These are phyloP conservation scores for Trachops cirrhosus DNA, from an alignment of 2,797 vertebrate species.

Conservation along the genomic window DNA sequence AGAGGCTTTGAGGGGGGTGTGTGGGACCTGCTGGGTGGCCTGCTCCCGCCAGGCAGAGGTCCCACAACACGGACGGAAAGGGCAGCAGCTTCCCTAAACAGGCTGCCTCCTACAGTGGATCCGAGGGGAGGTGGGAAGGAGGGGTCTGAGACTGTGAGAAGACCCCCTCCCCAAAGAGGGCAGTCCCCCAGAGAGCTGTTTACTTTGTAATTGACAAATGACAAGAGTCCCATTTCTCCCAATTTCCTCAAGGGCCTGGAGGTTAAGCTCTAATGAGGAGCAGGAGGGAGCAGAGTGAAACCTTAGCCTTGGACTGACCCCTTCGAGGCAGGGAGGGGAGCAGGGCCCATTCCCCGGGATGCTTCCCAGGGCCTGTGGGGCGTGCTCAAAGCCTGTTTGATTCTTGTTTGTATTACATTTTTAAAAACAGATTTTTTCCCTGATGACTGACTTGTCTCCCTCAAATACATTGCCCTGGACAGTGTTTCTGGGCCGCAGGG, in stretches of 20 bases:
- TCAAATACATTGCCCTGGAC: background rate
- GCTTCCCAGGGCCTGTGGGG: background rate
- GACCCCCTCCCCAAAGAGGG: background rate
- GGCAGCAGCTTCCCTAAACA: background rate
- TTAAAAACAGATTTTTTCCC: background rate
- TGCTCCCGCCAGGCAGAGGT: background rate
- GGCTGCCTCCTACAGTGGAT: too few species aligned
- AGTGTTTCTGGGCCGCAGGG: background rate
- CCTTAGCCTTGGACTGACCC: background rate
- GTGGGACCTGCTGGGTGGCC: constrained; percentile 71
- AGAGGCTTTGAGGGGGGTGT: constrained; percentile 30
- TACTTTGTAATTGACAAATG: constrained; percentile 13
- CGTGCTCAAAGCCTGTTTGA: background rate
- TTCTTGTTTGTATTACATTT: constrained; percentile 35
- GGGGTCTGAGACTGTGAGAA: background rate
- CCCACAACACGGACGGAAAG: background rate
- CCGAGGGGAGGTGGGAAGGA: background rate
- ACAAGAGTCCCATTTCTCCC: background rate
- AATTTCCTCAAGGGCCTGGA: background rate
- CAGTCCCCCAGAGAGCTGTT: background rate
- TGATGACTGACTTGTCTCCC: background rate
- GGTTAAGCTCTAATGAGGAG: background rate
- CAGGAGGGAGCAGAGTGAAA: background rate
- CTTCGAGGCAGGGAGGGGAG: background rate
- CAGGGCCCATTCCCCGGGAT: background rate